A percentile compares a stretch with the other conserved stretches of the same genome.
phyloP scores from a whole-genome alignment of 2,888 invertebrate genomes.

The Rhingia campestris region DNA sequence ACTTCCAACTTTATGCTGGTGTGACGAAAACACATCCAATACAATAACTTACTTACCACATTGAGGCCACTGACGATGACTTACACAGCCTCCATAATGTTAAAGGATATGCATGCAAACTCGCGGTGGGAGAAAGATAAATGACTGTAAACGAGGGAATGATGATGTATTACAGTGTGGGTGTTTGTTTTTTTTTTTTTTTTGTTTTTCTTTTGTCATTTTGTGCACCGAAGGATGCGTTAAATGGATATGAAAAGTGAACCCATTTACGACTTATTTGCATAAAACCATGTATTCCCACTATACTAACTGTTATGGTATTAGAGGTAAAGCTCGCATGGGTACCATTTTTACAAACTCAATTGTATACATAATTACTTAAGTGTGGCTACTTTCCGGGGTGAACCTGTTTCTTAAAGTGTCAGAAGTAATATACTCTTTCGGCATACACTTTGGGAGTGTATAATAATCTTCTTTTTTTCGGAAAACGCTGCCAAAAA shows the following conservation, averaged over 20 bases:
- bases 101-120: conserved; percentile 15
- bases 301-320: no score
- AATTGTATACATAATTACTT: no score
- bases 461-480: no score
- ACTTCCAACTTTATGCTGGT: conserved; percentile 14
- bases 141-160: conserved; percentile 47
- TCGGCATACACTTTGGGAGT: no score
- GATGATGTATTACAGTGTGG: conserved; percentile 57
- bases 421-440: no score
- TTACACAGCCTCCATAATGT: neutral
- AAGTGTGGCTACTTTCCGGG: no score
- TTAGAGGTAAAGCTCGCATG: no score
- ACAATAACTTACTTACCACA: conserved; percentile 30
- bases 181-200: conserved; percentile 19
- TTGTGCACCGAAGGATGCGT: conserved; percentile 17
- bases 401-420: no score
- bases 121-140: conserved; percentile 17
- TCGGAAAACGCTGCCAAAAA: no score
- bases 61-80: neutral
- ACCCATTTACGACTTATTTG: conserved; percentile 17
- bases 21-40: conserved; percentile 43
- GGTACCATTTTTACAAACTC: no score
- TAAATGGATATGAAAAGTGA: neutral
- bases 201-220: neutral
- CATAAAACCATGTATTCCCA: neutral